Conservation (phyloP, 37 sponge, comb jelly and placozoan species). For the Cliona cf. orientalis region DNA sequence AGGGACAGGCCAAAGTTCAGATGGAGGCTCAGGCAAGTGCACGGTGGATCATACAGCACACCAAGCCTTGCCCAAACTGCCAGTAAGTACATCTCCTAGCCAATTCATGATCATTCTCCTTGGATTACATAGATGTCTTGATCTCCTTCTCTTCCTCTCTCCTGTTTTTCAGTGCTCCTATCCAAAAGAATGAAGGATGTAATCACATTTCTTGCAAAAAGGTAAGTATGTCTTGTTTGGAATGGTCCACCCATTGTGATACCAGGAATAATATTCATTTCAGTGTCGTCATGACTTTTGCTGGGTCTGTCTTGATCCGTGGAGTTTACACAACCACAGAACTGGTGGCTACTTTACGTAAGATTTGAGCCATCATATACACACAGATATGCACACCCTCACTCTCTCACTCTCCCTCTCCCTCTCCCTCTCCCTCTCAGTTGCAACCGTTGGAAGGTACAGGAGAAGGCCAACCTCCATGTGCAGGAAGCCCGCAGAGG, state of each 20-base stretch:
- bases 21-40: conserved; percentile 57
- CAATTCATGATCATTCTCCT: background rate
- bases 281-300: conserved; percentile 85
- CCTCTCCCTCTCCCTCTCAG: conserved; percentile 40
- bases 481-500: conserved; percentile 39
- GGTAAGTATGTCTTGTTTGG: conserved; percentile 55
- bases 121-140: background rate
- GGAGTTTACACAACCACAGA: conserved; percentile 58
- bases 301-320: conserved; percentile 83
- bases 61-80: conserved; percentile 83
- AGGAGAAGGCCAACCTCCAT: conserved; percentile 20
- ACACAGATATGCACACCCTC: background rate
- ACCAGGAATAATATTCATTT: background rate
- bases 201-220: conserved; percentile 83
- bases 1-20: conserved; percentile 10
- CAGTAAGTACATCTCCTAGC: background rate
- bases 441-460: conserved; percentile 70
- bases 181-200: conserved; percentile 83
- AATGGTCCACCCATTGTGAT: too few species aligned
- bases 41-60: conserved; percentile 62
- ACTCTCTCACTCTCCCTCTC: conserved; percentile 16
- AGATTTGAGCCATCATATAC: background rate
- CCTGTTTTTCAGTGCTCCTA: conserved; percentile 38
- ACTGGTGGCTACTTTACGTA: conserved; percentile 85
- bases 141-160: background rate